Evolutionary conservation across 1,140 invertebrate species (phyloP).

Genomic region (Drosophila elegans): DNA sequence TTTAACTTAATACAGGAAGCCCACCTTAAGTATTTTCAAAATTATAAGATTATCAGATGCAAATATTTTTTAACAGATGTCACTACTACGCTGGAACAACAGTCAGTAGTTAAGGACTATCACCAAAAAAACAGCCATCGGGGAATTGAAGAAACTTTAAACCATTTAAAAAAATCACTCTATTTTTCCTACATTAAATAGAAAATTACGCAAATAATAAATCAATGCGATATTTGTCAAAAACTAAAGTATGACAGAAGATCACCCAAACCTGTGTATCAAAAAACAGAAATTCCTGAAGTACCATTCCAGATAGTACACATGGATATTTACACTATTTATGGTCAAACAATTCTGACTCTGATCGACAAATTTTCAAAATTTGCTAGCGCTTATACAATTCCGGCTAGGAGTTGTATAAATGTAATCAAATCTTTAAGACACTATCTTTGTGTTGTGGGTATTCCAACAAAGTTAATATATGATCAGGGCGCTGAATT

Average conservation of each 20-base stretch:
- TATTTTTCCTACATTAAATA: conserved; percentile 8
- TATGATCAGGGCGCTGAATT: conserved; percentile 13
- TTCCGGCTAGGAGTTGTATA: conserved; percentile 6
- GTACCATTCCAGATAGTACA: conserved; percentile 1
- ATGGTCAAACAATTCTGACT: conserved; percentile 7
- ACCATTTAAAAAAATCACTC: conserved; percentile 1
- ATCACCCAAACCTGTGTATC: conserved; percentile 2
- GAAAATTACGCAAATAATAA: conserved; percentile 6
- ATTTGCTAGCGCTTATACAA: conserved; percentile 13
- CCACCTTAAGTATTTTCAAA: not conserved
- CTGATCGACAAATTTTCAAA: conserved; percentile 9
- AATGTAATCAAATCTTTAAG: conserved; percentile 11
- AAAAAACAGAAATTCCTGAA: conserved; percentile 1
- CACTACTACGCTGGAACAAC: not conserved
- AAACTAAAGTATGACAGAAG: conserved; percentile 11
- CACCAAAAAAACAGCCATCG: conserved; percentile 11
- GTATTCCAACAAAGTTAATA: conserved; percentile 4
- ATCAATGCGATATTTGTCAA: conserved; percentile 14
- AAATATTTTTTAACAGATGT: not conserved
- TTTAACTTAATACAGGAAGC: conserved; percentile 1
- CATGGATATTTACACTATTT: conserved; percentile 13
- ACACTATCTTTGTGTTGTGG: conserved; percentile 6
- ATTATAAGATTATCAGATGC: not conserved
- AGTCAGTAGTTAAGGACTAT: conserved; percentile 2
- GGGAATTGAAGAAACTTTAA: not conserved